Conservation (phyloP, 2,797 vertebrate genomes). For the Acrossocheilus wenchowensis region DNA sequence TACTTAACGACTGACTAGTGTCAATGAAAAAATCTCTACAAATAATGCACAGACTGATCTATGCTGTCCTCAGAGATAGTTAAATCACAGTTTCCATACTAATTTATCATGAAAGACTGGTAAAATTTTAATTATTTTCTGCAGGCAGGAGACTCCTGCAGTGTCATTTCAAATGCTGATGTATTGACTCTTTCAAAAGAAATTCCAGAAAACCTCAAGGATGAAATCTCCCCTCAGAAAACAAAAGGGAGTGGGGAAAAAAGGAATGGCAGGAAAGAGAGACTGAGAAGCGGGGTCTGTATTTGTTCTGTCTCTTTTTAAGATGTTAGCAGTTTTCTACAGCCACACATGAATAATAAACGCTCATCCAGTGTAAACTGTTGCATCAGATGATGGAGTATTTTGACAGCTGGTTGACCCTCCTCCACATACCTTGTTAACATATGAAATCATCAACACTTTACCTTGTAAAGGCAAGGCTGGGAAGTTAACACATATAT, state of each 20-base stretch:
- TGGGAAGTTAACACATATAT: not conserved
- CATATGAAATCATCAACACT: not conserved
- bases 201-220: slow-evolving; percentile 4
- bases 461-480: not conserved
- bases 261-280: not conserved
- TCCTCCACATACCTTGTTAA: not conserved
- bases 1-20: not conserved
- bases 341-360: not conserved
- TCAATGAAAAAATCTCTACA: not conserved
- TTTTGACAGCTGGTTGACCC: not conserved
- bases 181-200: not conserved
- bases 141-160: not conserved
- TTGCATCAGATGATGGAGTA: slow-evolving; percentile 43
- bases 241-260: not conserved
- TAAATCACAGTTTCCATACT: not conserved
- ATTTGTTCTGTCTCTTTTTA: slow-evolving; percentile 4
- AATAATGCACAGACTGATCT: not conserved
- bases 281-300: not conserved
- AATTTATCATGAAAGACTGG: not conserved
- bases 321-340: slow-evolving; percentile 3
- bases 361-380: slow-evolving; percentile 28
- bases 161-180: slow-evolving; percentile 9
- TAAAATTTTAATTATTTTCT: not conserved
- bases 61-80: not conserved
- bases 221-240: not conserved